These are phyloP conservation scores for Aphidoletes aphidimyza DNA, from an alignment of 2,888 invertebrate genomes.

Conservation along the genomic window DNA sequence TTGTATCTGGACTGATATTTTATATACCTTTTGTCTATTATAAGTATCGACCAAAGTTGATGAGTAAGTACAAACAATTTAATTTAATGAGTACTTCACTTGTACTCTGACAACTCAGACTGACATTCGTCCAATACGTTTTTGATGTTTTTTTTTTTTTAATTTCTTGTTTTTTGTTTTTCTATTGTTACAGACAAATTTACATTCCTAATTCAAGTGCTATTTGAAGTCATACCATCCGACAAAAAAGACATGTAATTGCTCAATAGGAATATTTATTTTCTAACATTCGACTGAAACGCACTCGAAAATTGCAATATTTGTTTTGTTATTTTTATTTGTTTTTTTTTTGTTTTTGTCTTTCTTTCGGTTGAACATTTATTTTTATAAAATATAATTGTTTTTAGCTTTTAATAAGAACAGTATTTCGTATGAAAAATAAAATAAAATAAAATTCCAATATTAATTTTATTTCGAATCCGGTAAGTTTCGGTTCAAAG, in stretches of 20 bases:
- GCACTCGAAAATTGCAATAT: not conserved
- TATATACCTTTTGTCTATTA: slow-evolving; percentile 82
- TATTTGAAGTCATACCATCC: slow-evolving; percentile 77
- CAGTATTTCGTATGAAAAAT: slow-evolving; percentile 20
- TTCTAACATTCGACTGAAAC: no score
- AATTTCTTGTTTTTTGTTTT: slow-evolving; percentile 58
- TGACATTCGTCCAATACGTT: no score
- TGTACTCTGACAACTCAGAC: no score
- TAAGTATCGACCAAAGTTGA: slow-evolving; percentile 71
- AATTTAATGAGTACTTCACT: no score
- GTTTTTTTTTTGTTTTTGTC: no score
- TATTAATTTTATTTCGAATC: slow-evolving; percentile 55
- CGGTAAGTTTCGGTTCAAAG: slow-evolving; percentile 60
- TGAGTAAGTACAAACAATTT: slow-evolving; percentile 69
- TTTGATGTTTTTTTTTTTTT: no score
- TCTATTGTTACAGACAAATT: slow-evolving; percentile 73
- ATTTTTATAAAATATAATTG: slow-evolving; percentile 25
- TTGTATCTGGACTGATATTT: slow-evolving; percentile 74
- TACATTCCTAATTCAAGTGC: slow-evolving; percentile 73
- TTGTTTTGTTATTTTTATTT: not conserved
- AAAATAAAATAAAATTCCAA: not conserved
- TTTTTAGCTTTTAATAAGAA: slow-evolving; percentile 7
- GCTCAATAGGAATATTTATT: not conserved
- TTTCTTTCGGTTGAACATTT: not conserved
- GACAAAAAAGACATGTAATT: slow-evolving; percentile 2